These are phyloP conservation scores for Tetragnatha montana DNA, from an alignment of 2,888 invertebrate genomes.

Conservation along the genomic window DNA sequence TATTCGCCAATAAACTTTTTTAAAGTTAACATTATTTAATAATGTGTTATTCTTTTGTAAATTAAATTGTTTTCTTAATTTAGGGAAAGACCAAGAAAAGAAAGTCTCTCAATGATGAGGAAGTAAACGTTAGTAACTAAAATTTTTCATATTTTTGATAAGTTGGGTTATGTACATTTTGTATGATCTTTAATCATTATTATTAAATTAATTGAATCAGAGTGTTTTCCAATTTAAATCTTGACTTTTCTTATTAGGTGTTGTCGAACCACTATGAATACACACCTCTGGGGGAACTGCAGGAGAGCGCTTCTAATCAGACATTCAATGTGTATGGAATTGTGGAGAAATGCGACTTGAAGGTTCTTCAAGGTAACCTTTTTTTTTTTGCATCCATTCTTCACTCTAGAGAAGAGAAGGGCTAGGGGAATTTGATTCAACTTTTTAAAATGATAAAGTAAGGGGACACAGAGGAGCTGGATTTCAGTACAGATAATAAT, in stretches of 20 bases:
- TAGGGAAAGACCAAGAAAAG: not conserved
- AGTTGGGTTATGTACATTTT: not conserved
- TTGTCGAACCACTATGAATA: slow-evolving; percentile 59
- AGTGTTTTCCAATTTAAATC: not conserved
- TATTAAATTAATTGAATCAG: not conserved
- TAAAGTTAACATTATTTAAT: too few species aligned
- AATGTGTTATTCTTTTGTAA: too few species aligned
- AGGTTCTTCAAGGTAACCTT: slow-evolving; percentile 52
- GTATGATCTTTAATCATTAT: not conserved
- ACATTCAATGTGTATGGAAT: slow-evolving; percentile 59
- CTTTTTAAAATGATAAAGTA: too few species aligned
- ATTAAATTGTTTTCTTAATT: not conserved
- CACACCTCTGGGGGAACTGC: slow-evolving; percentile 32
- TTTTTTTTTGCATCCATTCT: not conserved
- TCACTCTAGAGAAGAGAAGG: too few species aligned
- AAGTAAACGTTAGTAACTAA: not conserved
- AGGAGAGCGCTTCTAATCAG: slow-evolving; percentile 36
- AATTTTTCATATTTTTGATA: not conserved
- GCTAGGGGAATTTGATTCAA: too few species aligned
- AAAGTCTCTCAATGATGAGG: not conserved
- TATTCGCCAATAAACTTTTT: too few species aligned
- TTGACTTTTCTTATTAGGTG: slow-evolving; percentile 36
- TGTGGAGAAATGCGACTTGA: slow-evolving; percentile 62
- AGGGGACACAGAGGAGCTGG: too few species aligned
- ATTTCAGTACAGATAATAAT: too few species aligned